Evolutionary conservation across 2,888 invertebrate species (phyloP), one percentile per base, ranked within the genome.

Genomic region (Pemphredon lugubris): DNA sequence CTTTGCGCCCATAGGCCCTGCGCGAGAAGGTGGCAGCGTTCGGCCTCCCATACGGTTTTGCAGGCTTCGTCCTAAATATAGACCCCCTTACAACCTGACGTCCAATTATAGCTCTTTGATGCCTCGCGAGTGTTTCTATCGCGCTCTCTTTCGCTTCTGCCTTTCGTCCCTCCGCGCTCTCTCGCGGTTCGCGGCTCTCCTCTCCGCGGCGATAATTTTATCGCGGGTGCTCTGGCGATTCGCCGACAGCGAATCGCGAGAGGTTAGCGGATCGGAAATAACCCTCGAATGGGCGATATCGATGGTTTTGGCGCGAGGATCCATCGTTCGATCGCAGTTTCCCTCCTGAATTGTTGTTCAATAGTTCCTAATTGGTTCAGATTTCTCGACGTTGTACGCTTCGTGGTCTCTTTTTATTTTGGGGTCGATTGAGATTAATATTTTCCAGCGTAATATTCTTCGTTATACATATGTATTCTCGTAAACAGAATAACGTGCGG

Each of bases 51-150:
- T 76, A 83, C 81, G 79, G 78, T 83, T 84, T 86, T 75, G 81
- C 70, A 79, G 82, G 78, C 83, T 73, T 82, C 82, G 79, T 77
- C 85, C 86, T 87, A 88, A 87, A 88, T 88, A 87, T 88, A 88
- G 86, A 84, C 73, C 78, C 79, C 81, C 82, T 79, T 75, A 71
- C 81, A 87, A 86, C 85, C 86, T 83, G 83, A 81, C 79, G 83
- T 85, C 84, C 88, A 88, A 88, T 88, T 88, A 88, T 85, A 88
- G 84, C 85, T 82, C 88, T 88, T 88, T 88, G 88, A 88, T 87
- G 86, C 79, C 70, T 71, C 69, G 80, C 79, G 81, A 82, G 63
- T 66, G 54, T 73, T 58, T 71, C 54, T 71, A 65, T 63, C 70
- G 66, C 61, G 50, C 40, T 32, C 60, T 51, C 65, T 70, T 58